Evolutionary conservation across 1,140 invertebrate genomes (phyloP).

Genomic region (Trichonephila inaurata): DNA sequence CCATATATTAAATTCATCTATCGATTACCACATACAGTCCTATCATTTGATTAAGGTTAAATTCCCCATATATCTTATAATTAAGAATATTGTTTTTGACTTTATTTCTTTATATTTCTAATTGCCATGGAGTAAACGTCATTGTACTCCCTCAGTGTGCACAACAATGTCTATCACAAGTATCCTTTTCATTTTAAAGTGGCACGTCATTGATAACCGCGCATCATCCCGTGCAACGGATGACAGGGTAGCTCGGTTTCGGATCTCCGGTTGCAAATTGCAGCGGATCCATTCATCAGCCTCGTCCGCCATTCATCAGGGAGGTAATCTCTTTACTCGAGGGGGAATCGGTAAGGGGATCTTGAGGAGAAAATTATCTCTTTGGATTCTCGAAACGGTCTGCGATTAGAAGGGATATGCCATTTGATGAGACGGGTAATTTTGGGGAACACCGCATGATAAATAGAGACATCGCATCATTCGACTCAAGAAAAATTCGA

Average conservation of each 20-base stretch:
- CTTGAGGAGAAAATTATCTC: slow-evolving; percentile 33
- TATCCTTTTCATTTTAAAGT: no score
- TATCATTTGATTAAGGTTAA: no score
- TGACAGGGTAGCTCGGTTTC: background rate
- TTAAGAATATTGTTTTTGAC: no score
- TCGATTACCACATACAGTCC: no score
- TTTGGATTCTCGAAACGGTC: background rate
- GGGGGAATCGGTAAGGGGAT: background rate
- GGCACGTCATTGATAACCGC: no score
- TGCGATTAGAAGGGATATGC: background rate
- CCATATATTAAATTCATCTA: no score
- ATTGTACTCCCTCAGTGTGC: no score
- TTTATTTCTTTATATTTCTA: no score
- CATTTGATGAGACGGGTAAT: background rate
- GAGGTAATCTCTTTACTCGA: slow-evolving; percentile 25
- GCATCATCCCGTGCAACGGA: background rate
- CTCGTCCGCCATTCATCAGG: slow-evolving; percentile 49
- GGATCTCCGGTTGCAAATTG: slow-evolving; percentile 53
- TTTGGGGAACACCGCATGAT: background rate
- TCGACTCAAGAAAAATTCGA: no score
- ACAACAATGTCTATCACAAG: no score
- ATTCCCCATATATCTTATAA: no score
- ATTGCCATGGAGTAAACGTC: no score
- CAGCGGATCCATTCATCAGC: slow-evolving; percentile 42
- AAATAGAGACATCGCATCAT: background rate